Evolutionary conservation across 2,888 invertebrate species (phyloP).

Genomic region (Tyria jacobaeae): DNA sequence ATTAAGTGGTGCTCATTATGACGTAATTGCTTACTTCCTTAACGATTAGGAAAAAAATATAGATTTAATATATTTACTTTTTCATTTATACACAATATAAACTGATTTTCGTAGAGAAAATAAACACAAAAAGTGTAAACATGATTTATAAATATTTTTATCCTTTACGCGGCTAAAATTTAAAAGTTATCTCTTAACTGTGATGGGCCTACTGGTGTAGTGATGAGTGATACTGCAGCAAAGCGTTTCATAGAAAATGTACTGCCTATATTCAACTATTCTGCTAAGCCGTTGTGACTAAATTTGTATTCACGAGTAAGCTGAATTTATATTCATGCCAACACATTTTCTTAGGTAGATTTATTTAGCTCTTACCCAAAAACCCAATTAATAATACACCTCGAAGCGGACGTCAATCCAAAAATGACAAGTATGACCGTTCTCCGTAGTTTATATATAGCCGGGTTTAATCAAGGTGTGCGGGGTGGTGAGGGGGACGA

Average conservation of each 20-base stretch:
- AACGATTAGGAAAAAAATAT: not conserved
- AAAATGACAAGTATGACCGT: conserved; percentile 62
- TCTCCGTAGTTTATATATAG: conserved; percentile 69
- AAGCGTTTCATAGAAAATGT: too few species aligned
- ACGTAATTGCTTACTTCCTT: not conserved
- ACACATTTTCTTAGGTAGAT: conserved; percentile 12
- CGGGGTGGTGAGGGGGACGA: conserved; percentile 41
- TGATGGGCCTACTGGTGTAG: too few species aligned
- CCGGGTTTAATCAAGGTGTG: conserved; percentile 79
- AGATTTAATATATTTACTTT: not conserved
- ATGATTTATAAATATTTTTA: too few species aligned
- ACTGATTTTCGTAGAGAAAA: too few species aligned
- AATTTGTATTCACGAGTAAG: not conserved
- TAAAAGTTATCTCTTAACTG: not conserved
- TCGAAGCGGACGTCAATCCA: conserved; percentile 56
- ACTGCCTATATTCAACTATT: not conserved
- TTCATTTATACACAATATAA: too few species aligned
- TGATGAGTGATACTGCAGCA: too few species aligned
- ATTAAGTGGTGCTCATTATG: not conserved
- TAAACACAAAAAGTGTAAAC: too few species aligned
- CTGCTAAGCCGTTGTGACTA: not conserved
- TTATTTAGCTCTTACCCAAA: conserved; percentile 31
- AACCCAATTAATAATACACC: conserved; percentile 40
- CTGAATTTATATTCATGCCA: not conserved
- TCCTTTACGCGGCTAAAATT: too few species aligned